Conservation (phyloP, 2,113 vertebrate genomes). For the Menidia beryllina region DNA sequence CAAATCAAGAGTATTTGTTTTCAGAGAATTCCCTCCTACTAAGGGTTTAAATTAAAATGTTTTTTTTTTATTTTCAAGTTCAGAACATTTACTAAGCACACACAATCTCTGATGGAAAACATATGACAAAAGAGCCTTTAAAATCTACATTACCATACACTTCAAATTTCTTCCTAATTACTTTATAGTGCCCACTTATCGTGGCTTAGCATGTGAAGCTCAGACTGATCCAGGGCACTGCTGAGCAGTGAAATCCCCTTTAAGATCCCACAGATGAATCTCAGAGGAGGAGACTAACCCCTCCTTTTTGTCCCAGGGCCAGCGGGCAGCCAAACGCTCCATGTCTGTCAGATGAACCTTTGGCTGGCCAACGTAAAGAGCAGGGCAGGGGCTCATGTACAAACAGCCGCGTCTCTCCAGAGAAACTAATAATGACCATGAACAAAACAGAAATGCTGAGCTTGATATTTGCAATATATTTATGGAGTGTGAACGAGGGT, state of each 20-base stretch:
- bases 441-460: conserved; percentile 19
- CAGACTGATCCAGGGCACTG: conserved; percentile 49
- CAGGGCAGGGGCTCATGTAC: background rate
- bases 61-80: background rate
- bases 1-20: background rate
- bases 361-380: conserved; percentile 26
- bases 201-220: conserved; percentile 38
- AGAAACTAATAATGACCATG: conserved; percentile 2
- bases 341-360: conserved; percentile 55
- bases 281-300: conserved; percentile 48
- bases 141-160: background rate
- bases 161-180: conserved; percentile 5
- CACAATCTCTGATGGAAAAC: conserved; percentile 4
- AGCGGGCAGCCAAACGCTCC: conserved; percentile 49
- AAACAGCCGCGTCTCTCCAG: background rate
- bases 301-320: conserved; percentile 48
- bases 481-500: conserved; percentile 4
- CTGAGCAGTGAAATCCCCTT: conserved; percentile 63
- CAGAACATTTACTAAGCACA: background rate
- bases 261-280: conserved; percentile 58
- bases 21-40: background rate
- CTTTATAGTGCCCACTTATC: conserved; percentile 31
- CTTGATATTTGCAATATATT: conserved; percentile 15
- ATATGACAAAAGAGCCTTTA: background rate
- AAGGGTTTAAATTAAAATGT: too few relatives aligned